Evolutionary conservation across 2,113 vertebrate genomes (phyloP).

Genomic region (Uropsilus gracilis): DNA sequence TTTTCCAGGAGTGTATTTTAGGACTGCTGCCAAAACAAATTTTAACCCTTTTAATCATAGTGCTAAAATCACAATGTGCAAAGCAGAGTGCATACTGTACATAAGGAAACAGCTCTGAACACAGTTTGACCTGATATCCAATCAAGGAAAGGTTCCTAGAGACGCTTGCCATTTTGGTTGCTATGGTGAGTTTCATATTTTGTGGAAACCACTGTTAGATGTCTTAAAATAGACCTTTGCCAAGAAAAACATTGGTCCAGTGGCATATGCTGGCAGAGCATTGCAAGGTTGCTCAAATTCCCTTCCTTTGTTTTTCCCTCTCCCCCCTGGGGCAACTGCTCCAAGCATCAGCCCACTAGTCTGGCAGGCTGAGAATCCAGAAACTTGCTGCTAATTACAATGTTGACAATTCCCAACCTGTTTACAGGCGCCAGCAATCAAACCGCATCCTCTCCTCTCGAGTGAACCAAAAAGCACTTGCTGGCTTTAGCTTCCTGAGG

Average conservation of each 20-base stretch:
- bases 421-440: conserved; percentile 86
- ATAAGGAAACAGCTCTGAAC: conserved; percentile 49
- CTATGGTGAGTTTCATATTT: conserved; percentile 82
- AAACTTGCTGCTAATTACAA: conserved; percentile 88
- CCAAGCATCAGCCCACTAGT: conserved; percentile 85
- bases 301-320: conserved; percentile 85
- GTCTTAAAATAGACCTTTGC: conserved; percentile 83
- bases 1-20: conserved; percentile 66
- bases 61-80: conserved; percentile 78
- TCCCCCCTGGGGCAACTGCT: conserved; percentile 81
- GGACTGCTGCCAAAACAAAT: conserved; percentile 80
- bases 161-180: conserved; percentile 77
- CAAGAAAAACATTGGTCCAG: conserved; percentile 87
- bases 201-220: conserved; percentile 80
- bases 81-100: not conserved
- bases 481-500: conserved; percentile 84
- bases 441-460: conserved; percentile 85
- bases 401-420: conserved; percentile 89
- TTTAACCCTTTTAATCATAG: conserved; percentile 84
- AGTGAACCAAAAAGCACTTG: conserved; percentile 85
- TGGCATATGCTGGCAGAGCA: conserved; percentile 84
- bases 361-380: conserved; percentile 87
- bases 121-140: conserved; percentile 59
- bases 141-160: conserved; percentile 64
- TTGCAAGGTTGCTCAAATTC: conserved; percentile 84